Evolutionary conservation across 2,797 vertebrate species (phyloP).

Genomic region (Hydrocynus forskahlii): DNA sequence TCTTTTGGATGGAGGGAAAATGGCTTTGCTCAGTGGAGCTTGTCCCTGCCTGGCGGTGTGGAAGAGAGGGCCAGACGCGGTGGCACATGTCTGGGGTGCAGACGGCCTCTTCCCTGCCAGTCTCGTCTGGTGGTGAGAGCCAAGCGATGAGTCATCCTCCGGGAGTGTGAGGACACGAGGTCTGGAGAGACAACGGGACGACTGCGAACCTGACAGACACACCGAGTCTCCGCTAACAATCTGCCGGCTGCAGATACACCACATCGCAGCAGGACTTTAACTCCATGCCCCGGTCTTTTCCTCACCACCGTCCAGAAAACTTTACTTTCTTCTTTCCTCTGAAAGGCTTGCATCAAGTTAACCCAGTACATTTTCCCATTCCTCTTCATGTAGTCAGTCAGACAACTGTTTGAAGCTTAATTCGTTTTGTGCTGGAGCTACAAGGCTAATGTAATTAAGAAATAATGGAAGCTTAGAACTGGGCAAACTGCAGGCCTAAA

Average conservation of each 20-base stretch:
- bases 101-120: conserved; percentile 60
- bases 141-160: conserved; percentile 62
- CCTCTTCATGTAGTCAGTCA: background rate
- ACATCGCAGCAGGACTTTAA: conserved; percentile 6
- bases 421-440: too few relatives aligned
- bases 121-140: conserved; percentile 56
- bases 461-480: too few relatives aligned
- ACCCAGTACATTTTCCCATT: too few relatives aligned
- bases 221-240: conserved; percentile 46
- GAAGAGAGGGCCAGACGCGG: conserved; percentile 55
- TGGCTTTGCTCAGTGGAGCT: conserved; percentile 41
- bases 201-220: conserved; percentile 56
- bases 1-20: conserved; percentile 36
- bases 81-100: conserved; percentile 59
- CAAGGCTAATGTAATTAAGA: too few relatives aligned
- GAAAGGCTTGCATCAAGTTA: background rate
- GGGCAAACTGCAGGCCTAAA: too few relatives aligned
- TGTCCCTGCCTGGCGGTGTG: conserved; percentile 49
- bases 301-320: background rate
- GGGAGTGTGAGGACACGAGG: conserved; percentile 62
- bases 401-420: background rate
- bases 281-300: conserved; percentile 6
- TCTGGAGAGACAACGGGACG: conserved; percentile 57
- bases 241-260: conserved; percentile 43
- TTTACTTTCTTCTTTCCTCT: background rate